A percentile compares a stretch with the other conserved stretches of the same genome.
These are phyloP conservation scores for Passer montanus DNA, from an alignment of 2,113 vertebrate genomes.

Conservation along the genomic window DNA sequence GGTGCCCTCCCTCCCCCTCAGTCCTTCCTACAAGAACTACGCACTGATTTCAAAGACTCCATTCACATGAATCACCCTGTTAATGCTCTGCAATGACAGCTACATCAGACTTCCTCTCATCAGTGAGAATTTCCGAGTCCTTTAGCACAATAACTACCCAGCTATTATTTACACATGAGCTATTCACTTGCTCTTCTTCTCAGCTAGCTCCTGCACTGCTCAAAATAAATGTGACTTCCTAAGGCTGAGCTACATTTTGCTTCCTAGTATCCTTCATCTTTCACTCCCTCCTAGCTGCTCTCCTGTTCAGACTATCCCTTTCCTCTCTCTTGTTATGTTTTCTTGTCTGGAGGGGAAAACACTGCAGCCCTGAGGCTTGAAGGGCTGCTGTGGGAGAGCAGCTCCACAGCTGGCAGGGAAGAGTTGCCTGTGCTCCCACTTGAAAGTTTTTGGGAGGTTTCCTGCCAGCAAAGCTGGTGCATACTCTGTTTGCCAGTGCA, in stretches of 20 bases:
- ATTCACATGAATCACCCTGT: not conserved
- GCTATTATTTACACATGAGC: not conserved
- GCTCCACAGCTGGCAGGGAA: not conserved
- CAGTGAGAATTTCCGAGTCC: not conserved
- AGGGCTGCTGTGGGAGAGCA: not conserved
- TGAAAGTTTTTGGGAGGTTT: not conserved
- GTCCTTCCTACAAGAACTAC: not conserved
- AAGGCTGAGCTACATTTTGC: constrained; percentile 7
- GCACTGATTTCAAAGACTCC: not conserved
- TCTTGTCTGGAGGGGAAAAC: not conserved
- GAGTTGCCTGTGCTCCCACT: not conserved
- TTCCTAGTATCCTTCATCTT: not conserved
- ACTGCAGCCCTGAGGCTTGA: not conserved
- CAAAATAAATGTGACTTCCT: not conserved
- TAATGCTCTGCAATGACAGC: not conserved
- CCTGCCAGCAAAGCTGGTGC: not conserved
- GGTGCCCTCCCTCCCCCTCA: not conserved
- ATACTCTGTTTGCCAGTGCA: not conserved
- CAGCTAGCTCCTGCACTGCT: not conserved
- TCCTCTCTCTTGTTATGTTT: not conserved
- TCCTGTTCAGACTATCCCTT: not conserved
- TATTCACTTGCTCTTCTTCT: not conserved
- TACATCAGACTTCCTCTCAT: constrained; percentile 13
- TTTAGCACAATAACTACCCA: not conserved
- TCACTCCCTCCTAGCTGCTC: not conserved